Conservation (phyloP, 2,113 vertebrate genomes). For the Microtus oregoni region DNA sequence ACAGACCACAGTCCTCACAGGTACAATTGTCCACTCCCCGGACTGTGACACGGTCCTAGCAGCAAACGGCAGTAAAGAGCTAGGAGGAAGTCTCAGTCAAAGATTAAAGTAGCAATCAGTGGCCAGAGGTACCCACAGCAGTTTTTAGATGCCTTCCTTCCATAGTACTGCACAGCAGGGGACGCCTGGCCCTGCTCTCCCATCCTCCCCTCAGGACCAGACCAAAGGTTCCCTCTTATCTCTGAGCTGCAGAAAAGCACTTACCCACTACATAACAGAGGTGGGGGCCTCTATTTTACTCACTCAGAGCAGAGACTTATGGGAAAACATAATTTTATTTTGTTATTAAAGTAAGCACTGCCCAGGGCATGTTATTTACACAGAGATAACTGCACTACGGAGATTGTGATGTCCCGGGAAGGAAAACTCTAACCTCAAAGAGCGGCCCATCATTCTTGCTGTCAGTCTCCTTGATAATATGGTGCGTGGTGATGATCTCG, state of each 20-base stretch:
- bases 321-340: not conserved
- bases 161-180: not conserved
- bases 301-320: not conserved
- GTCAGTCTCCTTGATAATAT: not conserved
- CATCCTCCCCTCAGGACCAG: not conserved
- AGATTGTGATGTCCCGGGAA: not conserved
- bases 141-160: too few species aligned
- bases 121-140: not conserved
- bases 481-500: too few species aligned
- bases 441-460: not conserved
- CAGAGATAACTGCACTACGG: not conserved
- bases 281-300: not conserved
- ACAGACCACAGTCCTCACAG: too few species aligned
- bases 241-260: slow-evolving; percentile 1
- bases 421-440: not conserved
- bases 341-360: not conserved
- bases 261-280: not conserved
- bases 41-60: not conserved
- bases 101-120: not conserved
- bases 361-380: not conserved
- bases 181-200: not conserved
- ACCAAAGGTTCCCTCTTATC: not conserved
- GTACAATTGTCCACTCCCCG: fast-evolving
- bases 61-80: not conserved
- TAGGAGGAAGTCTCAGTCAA: too few species aligned